These are phyloP conservation scores for Euclidia mi DNA, from an alignment of 2,888 invertebrate species.

Conservation along the genomic window DNA sequence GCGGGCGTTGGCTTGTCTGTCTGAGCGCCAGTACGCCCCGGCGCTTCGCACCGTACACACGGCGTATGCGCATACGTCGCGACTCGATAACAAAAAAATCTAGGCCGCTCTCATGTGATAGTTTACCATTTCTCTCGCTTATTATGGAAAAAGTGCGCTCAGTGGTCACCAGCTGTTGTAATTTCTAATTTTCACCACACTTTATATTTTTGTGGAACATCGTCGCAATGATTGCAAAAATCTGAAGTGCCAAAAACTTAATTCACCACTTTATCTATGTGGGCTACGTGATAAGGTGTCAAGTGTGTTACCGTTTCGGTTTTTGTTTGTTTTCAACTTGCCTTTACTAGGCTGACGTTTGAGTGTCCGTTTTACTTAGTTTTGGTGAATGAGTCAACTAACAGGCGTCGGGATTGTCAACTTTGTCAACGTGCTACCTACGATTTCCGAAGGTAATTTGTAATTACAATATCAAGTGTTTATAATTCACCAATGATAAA, in stretches of 20 bases:
- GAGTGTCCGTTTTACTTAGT: slow-evolving; percentile 69
- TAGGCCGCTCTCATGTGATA: slow-evolving; percentile 82
- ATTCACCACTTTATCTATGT: slow-evolving; percentile 79
- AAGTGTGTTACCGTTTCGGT: slow-evolving; percentile 74
- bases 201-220: slow-evolving; percentile 40
- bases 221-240: slow-evolving; percentile 63
- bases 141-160: slow-evolving; percentile 76
- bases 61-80: slow-evolving; percentile 76
- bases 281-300: slow-evolving; percentile 82
- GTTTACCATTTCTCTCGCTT: slow-evolving; percentile 74
- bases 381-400: slow-evolving; percentile 89
- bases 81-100: slow-evolving; percentile 54
- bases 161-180: slow-evolving; percentile 67
- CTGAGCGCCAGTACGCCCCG: slow-evolving; percentile 77
- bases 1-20: slow-evolving; percentile 83
- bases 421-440: slow-evolving; percentile 88
- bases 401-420: slow-evolving; percentile 88
- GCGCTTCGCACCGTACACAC: slow-evolving; percentile 77
- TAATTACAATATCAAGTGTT: neutral
- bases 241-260: slow-evolving; percentile 71
- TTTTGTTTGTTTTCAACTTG: slow-evolving; percentile 64
- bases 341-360: slow-evolving; percentile 66
- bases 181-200: slow-evolving; percentile 60
- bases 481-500: neutral
- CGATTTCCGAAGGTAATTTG: slow-evolving; percentile 85